Conservation (phyloP, 1,140 invertebrate genomes). For the Mycetomoellerius zeteki region DNA sequence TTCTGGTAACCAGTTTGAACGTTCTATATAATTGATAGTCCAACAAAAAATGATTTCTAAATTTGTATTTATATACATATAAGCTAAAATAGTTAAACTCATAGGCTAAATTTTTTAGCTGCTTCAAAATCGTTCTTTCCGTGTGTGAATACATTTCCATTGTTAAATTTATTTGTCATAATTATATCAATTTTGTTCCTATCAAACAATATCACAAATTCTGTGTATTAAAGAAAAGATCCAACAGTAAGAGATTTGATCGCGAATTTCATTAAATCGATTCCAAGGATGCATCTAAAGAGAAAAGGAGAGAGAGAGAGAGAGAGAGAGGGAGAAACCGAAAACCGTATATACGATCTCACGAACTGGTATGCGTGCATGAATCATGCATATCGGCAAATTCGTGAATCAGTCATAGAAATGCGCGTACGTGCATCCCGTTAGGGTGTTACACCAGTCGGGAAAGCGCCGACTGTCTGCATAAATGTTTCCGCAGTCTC, state of each 20-base stretch:
- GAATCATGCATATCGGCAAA: constrained; percentile 49
- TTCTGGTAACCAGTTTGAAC: too few relatives aligned
- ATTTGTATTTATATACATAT: too few relatives aligned
- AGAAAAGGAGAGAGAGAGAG: not conserved
- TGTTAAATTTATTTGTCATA: not conserved
- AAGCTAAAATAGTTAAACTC: too few relatives aligned
- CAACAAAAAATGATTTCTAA: too few relatives aligned
- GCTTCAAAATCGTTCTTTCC: too few relatives aligned
- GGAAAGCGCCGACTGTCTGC: constrained; percentile 30
- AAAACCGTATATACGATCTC: constrained; percentile 3
- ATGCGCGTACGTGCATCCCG: constrained; percentile 15
- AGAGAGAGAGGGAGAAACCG: not conserved
- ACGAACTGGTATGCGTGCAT: constrained; percentile 28
- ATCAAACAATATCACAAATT: not conserved
- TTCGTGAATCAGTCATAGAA: constrained; percentile 48
- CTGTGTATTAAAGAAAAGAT: not conserved
- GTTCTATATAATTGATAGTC: too few relatives aligned
- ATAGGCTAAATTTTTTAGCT: too few relatives aligned
- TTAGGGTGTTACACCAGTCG: constrained; percentile 15
- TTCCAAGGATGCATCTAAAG: not conserved
- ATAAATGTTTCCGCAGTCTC: constrained; percentile 48
- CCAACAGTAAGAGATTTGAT: not conserved
- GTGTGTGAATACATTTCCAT: not conserved
- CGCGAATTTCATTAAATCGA: constrained; percentile 3
- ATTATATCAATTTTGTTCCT: not conserved